Base-by-base conservation (phyloP, 2,888 invertebrate species). In the Acrocyrtus sp. region DNA sequence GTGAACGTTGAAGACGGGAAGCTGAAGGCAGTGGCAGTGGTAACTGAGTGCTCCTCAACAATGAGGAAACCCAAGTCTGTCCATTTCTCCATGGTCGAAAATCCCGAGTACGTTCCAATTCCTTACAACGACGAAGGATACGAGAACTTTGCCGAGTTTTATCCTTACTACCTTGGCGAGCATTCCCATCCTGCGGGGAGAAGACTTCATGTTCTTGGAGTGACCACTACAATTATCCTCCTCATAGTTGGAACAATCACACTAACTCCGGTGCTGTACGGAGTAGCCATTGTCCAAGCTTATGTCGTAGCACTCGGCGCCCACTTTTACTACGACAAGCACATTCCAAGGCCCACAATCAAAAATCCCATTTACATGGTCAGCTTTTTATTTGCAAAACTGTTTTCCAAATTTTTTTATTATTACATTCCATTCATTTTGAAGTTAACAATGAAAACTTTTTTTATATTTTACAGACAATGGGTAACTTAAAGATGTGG, bases 141-240 rank as follows among this genome's bases (percentile, higher is more conserved):
- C 24, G 63, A 63, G 24, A 56, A 58, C 53, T 79, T 79, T 60
- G 68, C 57, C 2, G 77, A 76, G 3, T 79, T 79, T 57, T 79
- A 79, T 47, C 78, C 78, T 3, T 79, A 74, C 58, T 79, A 79
- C 24, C 58, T 79, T 21, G 78, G 78, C 1, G 78, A 79, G 26
- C 78, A 79, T 41, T 74, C 74, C 6, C 56, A 78, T 29, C 51
- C 29, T 22, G 66, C 29, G 10, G 75, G 77, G 48, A 51, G 78
- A 43, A 50, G 77, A 21, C 66, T 78, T 12, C 77, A 78, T 58
- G 27, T 78, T 41, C 56, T 78, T 1, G 75, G 68, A 10, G 72
- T 75, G 4, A 78, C 78, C 0, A 74, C 70, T 48, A 67, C 63
- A 1, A 29, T 77, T 21, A 34, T 75, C n/a, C 29, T 78, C 6